Evolutionary conservation across 2,113 vertebrate species (phyloP), one percentile per base, ranked within the genome.

Genomic region (Calyptomena viridis): DNA sequence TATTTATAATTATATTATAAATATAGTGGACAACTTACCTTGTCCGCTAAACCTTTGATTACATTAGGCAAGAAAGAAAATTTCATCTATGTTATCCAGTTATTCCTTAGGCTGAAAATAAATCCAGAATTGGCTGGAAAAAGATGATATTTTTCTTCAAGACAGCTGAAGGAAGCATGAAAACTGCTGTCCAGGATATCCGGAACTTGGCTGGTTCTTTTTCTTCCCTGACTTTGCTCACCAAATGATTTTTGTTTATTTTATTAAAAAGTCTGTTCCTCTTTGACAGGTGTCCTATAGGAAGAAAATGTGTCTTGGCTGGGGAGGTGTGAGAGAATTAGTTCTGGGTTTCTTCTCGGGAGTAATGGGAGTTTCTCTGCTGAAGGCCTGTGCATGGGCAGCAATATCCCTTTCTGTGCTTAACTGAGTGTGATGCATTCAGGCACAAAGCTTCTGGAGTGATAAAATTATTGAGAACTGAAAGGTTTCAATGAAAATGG

Each of bases 111-210:
- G 72, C 84, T 49, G 89, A 96, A 95, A 97, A 97, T 96, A 97
- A 95, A 97, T 85, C 56, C 85, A 84, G 96, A 97, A 66, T 85
- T 98, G 97, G 97, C 98, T 89, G 81, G 85, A 90, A 28, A 85
- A 49, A 85, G 67, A 6, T 64, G 96, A 97, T 81, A 97, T 98
- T 98, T 97, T 97, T 98, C 97, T 97, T 95, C 27, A 35, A 73
- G 97, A 96, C 96, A 94, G 97, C 91, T 93, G 97, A 97, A 98
- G 98, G 98, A 98, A 98, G 96, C 89, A 18, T 76, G 79, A 68
- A 97, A 96, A 95, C 72, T 2, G 15, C 67, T 94, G 86, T 97
- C 96, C 97, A 97, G 98, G 98, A 98, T 94, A 95, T 98, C 98
- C 97, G 98, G 97, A 97, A 96, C 96, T 44, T 96, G 97, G 96